Evolutionary conservation across 2,113 vertebrate genomes (phyloP).

Genomic region (Bettongia penicillata): DNA sequence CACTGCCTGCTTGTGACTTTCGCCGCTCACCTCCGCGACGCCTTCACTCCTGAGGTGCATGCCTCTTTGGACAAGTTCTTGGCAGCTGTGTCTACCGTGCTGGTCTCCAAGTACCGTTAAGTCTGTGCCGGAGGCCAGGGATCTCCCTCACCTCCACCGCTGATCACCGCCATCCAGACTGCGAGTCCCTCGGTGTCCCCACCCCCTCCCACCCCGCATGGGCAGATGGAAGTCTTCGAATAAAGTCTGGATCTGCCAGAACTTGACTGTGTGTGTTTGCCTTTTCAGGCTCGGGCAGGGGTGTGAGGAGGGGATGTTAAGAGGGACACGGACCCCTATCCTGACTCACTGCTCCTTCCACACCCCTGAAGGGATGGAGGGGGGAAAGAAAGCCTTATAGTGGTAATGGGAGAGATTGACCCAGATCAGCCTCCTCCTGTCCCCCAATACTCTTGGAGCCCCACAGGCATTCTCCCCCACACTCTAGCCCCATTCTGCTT

Average conservation of each 20-base stretch:
- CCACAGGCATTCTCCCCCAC: background rate
- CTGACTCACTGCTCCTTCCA: background rate
- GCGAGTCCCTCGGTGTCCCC: background rate
- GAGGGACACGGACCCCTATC: background rate
- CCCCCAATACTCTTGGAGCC: background rate
- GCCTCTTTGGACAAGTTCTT: constrained; percentile 86
- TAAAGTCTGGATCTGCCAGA: constrained; percentile 1
- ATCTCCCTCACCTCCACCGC: background rate
- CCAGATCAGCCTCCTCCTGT: background rate
- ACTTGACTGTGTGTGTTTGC: background rate
- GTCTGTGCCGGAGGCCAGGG: background rate
- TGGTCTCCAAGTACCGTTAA: constrained; percentile 83
- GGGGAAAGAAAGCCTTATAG: background rate
- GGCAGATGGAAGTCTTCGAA: background rate
- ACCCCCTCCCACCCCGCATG: background rate
- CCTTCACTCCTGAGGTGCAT: constrained; percentile 80
- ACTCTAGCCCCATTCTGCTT: background rate
- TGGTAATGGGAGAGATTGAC: background rate
- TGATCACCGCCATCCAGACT: background rate
- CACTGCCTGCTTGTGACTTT: constrained; percentile 86
- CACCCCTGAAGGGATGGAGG: background rate
- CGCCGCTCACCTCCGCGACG: constrained; percentile 69
- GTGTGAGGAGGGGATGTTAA: background rate
- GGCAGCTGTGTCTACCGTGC: constrained; percentile 54
- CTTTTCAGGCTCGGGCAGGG: background rate